Evolutionary conservation across 2,113 vertebrate species (phyloP), one percentile per base, ranked within the genome.

Genomic region (Corythornis cristatus): DNA sequence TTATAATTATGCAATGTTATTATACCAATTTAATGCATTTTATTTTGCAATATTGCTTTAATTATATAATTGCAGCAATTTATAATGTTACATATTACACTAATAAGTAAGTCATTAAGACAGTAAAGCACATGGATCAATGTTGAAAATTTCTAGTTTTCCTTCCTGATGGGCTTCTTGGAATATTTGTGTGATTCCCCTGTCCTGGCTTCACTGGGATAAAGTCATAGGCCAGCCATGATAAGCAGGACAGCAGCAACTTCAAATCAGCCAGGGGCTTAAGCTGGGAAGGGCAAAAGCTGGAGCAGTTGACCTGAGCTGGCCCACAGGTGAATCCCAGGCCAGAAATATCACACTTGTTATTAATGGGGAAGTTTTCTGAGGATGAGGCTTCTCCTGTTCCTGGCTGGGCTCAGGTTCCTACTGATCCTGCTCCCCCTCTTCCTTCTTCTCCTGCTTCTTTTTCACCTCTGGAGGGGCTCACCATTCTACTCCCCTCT

Each of bases 41-140:
- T 89, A 65, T 79, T 92, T 92, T 67, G n/a, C 78, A 93, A 82
- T 82, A 61, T 91, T 89, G 29, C 45, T 91, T 58, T 84, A 92
- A 93, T 93, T 92, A 82, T 56, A 62, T 91, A 87, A 91, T 85
- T 93, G 46, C 33, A 87, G 46, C 12, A 79, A 68, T 89, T 93
- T 76, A 85, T 83, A 35, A 58, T 66, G 53, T 56, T 56, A 33
- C 26, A 16, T 88, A 65, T 45, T 89, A 61, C 57, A 68, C 42
- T 91, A 87, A 92, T 75, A 31, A 15, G 4, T 31, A 79, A 82
- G n/a, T 76, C 29, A 76, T 84, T 87, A 85, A 89, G 58, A 85
- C 33, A 82, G 48, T 65, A 65, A 61, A 92, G 42, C 29, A 50
- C 25, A 22, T 11, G 15, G 11, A 78, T 4, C 46, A 80, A 33